phyloP scores from a whole-genome alignment of 2,113 vertebrate genomes.

The Corythaixoides concolor region DNA sequence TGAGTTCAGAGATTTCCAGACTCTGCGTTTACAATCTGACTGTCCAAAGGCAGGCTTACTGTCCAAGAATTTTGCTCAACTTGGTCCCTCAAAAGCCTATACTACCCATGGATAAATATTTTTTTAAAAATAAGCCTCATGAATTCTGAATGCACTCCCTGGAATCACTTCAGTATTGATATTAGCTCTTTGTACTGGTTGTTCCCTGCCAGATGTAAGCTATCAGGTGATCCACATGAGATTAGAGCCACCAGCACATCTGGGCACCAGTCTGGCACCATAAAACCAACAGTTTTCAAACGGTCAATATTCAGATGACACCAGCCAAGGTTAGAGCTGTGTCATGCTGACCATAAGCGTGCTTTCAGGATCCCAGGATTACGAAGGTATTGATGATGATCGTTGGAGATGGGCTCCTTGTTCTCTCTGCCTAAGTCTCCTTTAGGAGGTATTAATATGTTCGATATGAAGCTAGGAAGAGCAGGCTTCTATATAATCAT shows the following conservation, averaged over 20 bases:
- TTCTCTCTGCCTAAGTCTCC: background rate
- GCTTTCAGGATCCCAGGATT: background rate
- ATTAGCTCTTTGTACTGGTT: background rate
- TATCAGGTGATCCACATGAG: background rate
- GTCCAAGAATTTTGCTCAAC: background rate
- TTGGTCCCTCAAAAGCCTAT: background rate
- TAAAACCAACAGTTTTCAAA: background rate
- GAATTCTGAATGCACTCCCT: background rate
- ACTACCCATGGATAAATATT: background rate
- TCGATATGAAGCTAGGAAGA: background rate
- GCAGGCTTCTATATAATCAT: background rate
- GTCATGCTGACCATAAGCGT: background rate
- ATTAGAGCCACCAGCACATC: background rate
- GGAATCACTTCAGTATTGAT: background rate
- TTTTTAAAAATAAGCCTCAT: background rate
- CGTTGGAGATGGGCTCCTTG: accelerated
- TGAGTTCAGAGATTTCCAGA: background rate
- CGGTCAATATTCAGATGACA: background rate
- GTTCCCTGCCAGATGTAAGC: background rate
- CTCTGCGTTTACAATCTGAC: background rate
- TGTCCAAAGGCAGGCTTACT: background rate
- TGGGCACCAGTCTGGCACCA: background rate
- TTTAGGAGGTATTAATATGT: background rate
- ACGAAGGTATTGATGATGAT: background rate
- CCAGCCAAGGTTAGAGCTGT: background rate